Conservation (phyloP, 1,140 invertebrate species). For the Bilobella aurantiaca region DNA sequence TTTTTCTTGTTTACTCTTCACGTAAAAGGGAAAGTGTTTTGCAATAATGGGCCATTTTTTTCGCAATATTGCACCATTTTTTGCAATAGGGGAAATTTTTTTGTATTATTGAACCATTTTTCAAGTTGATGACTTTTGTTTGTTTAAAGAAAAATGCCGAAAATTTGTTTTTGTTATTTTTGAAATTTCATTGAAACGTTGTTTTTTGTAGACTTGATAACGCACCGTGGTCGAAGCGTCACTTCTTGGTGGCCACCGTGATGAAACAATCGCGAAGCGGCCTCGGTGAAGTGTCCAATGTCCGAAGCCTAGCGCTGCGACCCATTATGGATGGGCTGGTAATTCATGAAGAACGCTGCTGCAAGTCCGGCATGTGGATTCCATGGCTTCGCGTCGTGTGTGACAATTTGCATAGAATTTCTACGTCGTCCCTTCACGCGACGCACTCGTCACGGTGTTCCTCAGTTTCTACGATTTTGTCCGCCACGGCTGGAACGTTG, state of each 20-base stretch:
- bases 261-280: constrained; percentile 34
- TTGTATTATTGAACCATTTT: background rate
- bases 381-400: constrained; percentile 35
- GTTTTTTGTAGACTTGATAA: constrained; percentile 25
- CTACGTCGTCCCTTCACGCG: constrained; percentile 12
- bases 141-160: no score
- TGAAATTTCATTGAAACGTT: background rate
- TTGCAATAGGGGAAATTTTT: background rate
- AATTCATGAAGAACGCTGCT: constrained; percentile 18
- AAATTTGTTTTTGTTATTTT: no score
- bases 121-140: no score
- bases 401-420: constrained; percentile 33
- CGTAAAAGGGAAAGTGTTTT: no score
- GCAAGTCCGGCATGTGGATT: constrained; percentile 25
- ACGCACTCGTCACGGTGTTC: constrained; percentile 32
- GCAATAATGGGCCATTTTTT: no score
- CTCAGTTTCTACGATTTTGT: constrained; percentile 31
- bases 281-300: constrained; percentile 32
- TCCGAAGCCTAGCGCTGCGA: constrained; percentile 29
- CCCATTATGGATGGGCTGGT: constrained; percentile 28
- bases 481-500: constrained; percentile 25
- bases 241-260: constrained; percentile 33
- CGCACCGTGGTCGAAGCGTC: constrained; percentile 24
- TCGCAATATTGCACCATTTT: background rate
- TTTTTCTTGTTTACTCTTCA: no score